These are phyloP conservation scores for Hydractinia symbiolongicarpus DNA, from an alignment of 30 jellyfish, hydroid and myxozoan species.

Conservation along the genomic window DNA sequence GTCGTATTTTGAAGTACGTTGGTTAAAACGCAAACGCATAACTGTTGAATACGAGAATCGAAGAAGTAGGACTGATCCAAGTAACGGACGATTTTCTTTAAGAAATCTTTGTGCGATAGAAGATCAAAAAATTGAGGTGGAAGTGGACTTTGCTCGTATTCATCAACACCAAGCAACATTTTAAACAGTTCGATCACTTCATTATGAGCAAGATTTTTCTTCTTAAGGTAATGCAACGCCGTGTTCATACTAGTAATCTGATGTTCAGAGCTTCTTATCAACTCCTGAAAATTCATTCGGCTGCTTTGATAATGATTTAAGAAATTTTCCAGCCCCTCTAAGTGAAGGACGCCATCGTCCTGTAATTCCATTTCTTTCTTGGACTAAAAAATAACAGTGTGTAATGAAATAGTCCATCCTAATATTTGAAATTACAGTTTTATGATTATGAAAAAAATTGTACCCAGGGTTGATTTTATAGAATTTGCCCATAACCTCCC, in stretches of 20 bases:
- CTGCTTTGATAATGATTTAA: background rate
- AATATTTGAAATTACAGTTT: too few species aligned
- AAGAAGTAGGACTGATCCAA: background rate
- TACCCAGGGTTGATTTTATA: too few species aligned
- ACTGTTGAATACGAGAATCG: background rate
- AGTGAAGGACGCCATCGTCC: background rate
- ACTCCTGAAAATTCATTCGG: background rate
- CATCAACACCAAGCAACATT: background rate
- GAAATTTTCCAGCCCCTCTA: background rate
- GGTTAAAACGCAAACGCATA: conserved; percentile 11
- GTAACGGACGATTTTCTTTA: background rate
- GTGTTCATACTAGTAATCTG: background rate
- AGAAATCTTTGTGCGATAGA: background rate
- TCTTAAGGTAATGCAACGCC: background rate
- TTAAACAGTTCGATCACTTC: background rate
- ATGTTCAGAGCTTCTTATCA: background rate
- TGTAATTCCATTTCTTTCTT: too few species aligned
- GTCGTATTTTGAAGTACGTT: background rate
- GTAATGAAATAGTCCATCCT: too few species aligned
- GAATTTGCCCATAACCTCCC: too few species aligned
- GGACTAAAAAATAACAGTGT: too few species aligned
- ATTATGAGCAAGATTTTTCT: background rate
- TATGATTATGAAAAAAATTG: too few species aligned
- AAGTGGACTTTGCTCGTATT: background rate
- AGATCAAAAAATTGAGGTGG: conserved; percentile 1